Base-by-base conservation (phyloP, 1,140 invertebrate genomes). In the Listronotus bonariensis region DNA sequence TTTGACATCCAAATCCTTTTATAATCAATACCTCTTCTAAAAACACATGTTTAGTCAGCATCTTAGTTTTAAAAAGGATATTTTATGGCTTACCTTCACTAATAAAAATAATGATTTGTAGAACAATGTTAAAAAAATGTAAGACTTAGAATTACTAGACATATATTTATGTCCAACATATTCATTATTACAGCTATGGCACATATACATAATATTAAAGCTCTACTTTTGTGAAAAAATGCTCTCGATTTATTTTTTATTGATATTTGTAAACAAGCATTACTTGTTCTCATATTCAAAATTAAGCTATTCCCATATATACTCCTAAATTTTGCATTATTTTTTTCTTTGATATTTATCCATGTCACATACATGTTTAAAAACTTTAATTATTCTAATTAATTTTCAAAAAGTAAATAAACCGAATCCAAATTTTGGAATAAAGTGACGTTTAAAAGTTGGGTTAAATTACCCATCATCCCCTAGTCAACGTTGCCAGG, bases 1-100 rank as follows among this genome's bases (percentile, higher is more conserved):
- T 80, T 69, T 86, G 84, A 48, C 84, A 70, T 10, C 83, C 84
- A 42, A 86, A 74, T 56, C 81, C 79, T 74, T 82, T 77, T 31
- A 85, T 78, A 31, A 84, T 72, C 31, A 82, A 72, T 14, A 86
- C 45, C 6, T 77, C 81, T 72, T 85, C 84, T 79, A 69, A 20
- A 81, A 76, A 71, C 11, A 45, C 45, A 26, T 62, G 5, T 18
- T 11, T 55, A 45, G 3, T 34, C n/a, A 41, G 32, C 53, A 56
- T 46, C 26, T 17, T 6, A 8, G 20, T 12, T 17, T 43, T 34
- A 11, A 18, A 40, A 18, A 20, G 12, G 9, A 43, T 55, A 36
- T 36, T 36, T 3, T 36, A 12, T 40, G 10, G 17, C 18, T 34
- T 61, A 53, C 46, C 46, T 43, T 61, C 46, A 12, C 5, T 51